Percentiles rank a stretch among this genome's conserved stretches.
Evolutionary conservation across 2,113 vertebrate species (phyloP).

Genomic region (Eonycteris spelaea): DNA sequence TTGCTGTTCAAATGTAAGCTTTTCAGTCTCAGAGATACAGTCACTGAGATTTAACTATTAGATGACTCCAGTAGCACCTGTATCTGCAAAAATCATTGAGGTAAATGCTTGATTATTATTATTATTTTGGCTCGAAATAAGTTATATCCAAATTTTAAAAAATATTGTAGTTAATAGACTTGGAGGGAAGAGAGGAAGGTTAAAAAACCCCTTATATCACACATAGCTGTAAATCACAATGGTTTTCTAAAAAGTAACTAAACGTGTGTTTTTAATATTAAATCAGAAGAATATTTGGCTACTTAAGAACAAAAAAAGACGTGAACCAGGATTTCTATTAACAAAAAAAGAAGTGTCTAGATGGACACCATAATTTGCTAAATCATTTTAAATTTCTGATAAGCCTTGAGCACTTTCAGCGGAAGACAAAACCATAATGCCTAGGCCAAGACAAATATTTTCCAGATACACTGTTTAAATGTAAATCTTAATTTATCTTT

Average conservation of each 20-base stretch:
- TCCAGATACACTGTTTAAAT: slow-evolving; percentile 60
- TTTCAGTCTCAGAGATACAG: slow-evolving; percentile 12
- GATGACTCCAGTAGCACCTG: background rate
- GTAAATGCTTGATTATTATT: background rate
- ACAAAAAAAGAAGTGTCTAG: background rate
- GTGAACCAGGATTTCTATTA: background rate
- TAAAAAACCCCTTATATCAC: background rate
- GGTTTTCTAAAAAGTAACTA: background rate
- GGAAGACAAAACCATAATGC: slow-evolving; percentile 10
- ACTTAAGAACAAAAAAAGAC: background rate
- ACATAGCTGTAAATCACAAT: background rate
- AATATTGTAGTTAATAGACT: background rate
- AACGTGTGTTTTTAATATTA: background rate
- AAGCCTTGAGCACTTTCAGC: slow-evolving; percentile 18
- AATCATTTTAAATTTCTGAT: slow-evolving; percentile 64
- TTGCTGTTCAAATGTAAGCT: slow-evolving; percentile 43
- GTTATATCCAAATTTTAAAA: background rate
- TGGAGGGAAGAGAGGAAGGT: background rate
- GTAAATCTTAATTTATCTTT: slow-evolving; percentile 68
- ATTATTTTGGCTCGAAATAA: background rate
- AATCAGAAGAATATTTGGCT: slow-evolving; percentile 27
- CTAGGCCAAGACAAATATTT: slow-evolving; percentile 71
- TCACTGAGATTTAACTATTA: slow-evolving; percentile 5
- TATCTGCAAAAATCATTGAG: background rate
- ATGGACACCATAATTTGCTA: slow-evolving; percentile 35